These are phyloP conservation scores for Periophthalmus modestus DNA, from an alignment of 2,113 vertebrate genomes.

Conservation along the genomic window DNA sequence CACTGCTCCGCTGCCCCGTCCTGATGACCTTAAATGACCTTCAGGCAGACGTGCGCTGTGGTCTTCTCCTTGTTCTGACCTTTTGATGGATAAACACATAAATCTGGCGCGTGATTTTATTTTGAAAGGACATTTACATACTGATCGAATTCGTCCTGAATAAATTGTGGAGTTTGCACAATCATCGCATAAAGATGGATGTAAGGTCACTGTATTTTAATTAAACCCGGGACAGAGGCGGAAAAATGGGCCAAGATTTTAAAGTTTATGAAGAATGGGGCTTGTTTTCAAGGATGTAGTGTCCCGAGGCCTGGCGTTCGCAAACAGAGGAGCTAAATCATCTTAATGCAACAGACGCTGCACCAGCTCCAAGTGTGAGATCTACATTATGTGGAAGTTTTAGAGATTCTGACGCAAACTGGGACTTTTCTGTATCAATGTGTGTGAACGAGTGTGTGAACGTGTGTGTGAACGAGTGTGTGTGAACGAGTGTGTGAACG, in stretches of 20 bases:
- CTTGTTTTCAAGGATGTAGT: background rate
- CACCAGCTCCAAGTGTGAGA: too few relatives aligned
- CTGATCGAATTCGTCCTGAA: slow-evolving; percentile 9
- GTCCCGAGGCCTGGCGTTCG: background rate
- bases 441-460: too few relatives aligned
- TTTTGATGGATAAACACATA: slow-evolving; percentile 2
- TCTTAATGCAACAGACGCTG: too few relatives aligned
- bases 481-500: too few relatives aligned
- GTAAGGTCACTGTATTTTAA: slow-evolving; percentile 10
- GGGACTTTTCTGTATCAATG: too few relatives aligned
- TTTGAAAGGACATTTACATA: slow-evolving; percentile 5
- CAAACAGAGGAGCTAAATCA: background rate
- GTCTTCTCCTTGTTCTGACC: background rate
- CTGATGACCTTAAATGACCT: background rate
- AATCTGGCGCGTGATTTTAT: background rate
- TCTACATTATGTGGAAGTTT: too few relatives aligned
- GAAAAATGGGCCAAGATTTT: slow-evolving; percentile 4
- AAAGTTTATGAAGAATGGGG: background rate
- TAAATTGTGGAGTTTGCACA: slow-evolving; percentile 10
- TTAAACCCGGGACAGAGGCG: background rate
- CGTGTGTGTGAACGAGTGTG: too few relatives aligned
- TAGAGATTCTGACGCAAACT: too few relatives aligned
- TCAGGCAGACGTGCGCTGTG: background rate
- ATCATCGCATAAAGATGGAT: slow-evolving; percentile 3
- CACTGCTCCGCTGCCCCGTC: background rate